Evolutionary conservation across 2,113 vertebrate genomes (phyloP), one percentile per base, ranked within the genome.

Genomic region (Acanthochromis polyacanthus): DNA sequence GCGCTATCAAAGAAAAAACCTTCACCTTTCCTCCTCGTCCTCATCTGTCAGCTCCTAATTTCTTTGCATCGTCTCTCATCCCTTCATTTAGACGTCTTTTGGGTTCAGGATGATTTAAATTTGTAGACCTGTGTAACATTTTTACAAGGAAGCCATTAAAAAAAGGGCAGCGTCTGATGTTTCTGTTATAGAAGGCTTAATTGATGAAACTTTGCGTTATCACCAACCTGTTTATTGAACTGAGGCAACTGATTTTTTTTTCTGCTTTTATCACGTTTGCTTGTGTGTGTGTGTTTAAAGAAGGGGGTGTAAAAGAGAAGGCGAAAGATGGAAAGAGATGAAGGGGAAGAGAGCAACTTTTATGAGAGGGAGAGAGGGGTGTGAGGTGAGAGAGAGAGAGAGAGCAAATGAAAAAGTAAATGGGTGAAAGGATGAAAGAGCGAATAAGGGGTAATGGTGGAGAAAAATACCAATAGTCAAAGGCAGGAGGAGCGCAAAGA

Each of bases 401-500:
- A 23, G 81, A 61, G 55, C 48, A 79, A 80, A 85, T 86, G 61
- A 78, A 87, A 87, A 85, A 85, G 81, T 64, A 88, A 89, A 86
- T 65, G 77, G 60, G 58, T 10, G 75, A 78, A 65, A 74, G 76
- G 78, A 80, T 81, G 84, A 86, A 85, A 66, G 78, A 48, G 71
- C 25, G 76, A 85, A 76, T 85, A 62, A 77, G 80, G 56, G 88
- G 83, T 90, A 88, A 92, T 90, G 89, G 86, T 76, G 85, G 90
- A 84, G 88, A 89, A 88, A 88, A 87, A 85, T 70, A 88, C 89
- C 77, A 75, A 80, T 67, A 80, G 83, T 81, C 64, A 70, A 77
- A 82, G 83, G 48, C 62, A 73, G 80, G 68, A 38, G 56, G 59
- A 79, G 75, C 55, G 71, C 46, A 69, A 75, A 85, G 78, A 80